Conservation (phyloP, 2,797 vertebrate species). For the Sebastes itinus region DNA sequence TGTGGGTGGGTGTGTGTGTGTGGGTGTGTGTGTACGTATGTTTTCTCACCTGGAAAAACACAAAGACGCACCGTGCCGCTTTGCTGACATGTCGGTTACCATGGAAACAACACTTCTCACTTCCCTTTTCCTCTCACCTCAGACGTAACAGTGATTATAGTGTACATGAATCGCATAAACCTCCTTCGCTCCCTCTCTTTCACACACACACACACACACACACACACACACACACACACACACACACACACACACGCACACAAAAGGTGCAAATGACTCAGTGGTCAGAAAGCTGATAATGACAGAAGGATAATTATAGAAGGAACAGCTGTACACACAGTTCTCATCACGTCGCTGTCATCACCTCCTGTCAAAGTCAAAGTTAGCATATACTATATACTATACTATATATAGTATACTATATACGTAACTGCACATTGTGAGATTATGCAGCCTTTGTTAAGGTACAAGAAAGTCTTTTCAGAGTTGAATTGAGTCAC, state of each 20-base stretch:
- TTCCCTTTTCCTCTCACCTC: slow-evolving; percentile 37
- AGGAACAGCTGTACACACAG: neutral
- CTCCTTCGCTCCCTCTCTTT: neutral
- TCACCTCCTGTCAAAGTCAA: neutral
- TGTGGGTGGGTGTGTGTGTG: neutral
- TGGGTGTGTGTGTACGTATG: neutral
- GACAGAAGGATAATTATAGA: neutral
- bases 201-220: neutral
- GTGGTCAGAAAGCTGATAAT: slow-evolving; percentile 1
- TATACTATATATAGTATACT: neutral
- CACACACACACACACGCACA: neutral
- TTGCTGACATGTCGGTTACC: slow-evolving; percentile 52
- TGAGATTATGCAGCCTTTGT: neutral
- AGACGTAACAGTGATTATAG: slow-evolving; percentile 27
- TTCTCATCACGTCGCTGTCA: neutral
- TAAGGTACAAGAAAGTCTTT: neutral
- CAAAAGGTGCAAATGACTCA: neutral
- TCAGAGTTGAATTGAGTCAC: neutral
- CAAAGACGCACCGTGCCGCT: slow-evolving; percentile 16
- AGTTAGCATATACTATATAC: neutral
- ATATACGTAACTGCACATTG: neutral
- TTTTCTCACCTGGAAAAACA: slow-evolving; percentile 44
- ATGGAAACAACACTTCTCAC: slow-evolving; percentile 65
- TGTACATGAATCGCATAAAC: neutral
- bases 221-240: neutral